Evolutionary conservation across 2,113 vertebrate genomes (phyloP), one percentile per base, ranked within the genome.

Genomic region (Psephotus haematonotus): DNA sequence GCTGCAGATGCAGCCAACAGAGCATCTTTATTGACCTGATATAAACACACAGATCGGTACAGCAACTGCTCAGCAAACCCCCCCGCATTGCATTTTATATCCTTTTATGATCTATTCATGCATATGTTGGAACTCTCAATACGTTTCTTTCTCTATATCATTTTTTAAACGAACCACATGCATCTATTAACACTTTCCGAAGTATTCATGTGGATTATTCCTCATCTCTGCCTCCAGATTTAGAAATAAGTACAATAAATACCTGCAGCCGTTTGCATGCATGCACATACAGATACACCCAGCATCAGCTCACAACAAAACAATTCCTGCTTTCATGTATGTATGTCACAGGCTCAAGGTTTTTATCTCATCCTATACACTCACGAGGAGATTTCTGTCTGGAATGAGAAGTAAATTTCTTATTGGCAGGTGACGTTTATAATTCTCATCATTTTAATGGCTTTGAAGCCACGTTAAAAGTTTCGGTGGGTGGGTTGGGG

Each of bases 1-100:
- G 98, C 97, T 98, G 98, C 98, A 98, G 98, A 98, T 98, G 98
- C 88, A 98, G 97, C 97, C 97, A 97, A 75, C 97, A 97, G 98
- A 98, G 98, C 98, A 98, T 98, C 97, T 98, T 98, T 98, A 99
- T 95, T 98, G 98, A 99, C 98, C 97, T 94, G 62, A 97, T 78
- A 96, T 53, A 96, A 96, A 95, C 94, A 94, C 96, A 89, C 80
- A 74, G 28, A 86, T 71, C 82, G 23, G 82, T 83, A 93, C 84
- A 91, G 55, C 95, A 92, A 94, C 94, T 75, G 62, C 88, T 95
- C 95, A 97, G 92, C 96, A 97, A 83, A 97, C 81, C 87, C 91
- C 89, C 90, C 68, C 72, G 62, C 77, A 13, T 33, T 69, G 39
- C 9, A 41, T 88, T 93, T 92, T 86, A 69, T n/a, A 87, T 62